Evolutionary conservation across 2,113 vertebrate species (phyloP), one percentile per base, ranked within the genome.

Genomic region (Mellivora capensis): DNA sequence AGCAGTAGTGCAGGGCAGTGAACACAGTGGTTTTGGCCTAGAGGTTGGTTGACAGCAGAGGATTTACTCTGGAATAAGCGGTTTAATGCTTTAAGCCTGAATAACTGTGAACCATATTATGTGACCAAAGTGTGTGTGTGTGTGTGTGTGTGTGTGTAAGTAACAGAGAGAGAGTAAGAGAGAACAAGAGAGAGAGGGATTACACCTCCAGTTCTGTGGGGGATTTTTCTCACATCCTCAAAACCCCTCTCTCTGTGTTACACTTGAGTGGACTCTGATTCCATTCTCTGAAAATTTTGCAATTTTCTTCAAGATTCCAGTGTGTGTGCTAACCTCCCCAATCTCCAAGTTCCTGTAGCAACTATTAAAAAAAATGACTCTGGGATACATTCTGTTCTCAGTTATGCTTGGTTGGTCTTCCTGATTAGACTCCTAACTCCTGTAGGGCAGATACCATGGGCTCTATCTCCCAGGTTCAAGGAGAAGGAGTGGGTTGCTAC

Each of bases 271-370:
- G 57, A 87, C 21, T 96, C 18, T 91, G 54, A 94, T 93, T 95
- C 49, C 0, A n/a, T 76, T 57, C 59, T 95, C 92, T 88, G 71
- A 94, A 93, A 90, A 69, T 83, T 69, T 69, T 57, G 17, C 79
- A 44, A 25, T 39, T 93, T 93, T 97, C 59, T 81, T 90, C 87
- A 96, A 80, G 18, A 97, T 88, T 94, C 29, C 44, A 72, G 42
- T 47, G 20, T 74, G 20, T 69, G 34, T 89, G 21, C 37, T 97
- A 21, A 93, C 76, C 23, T 86, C 44, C 6, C 57, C 34, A n/a
- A 67, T 94, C 57, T 94, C 85, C 57, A 83, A 62, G 74, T 95
- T 67, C 54, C 44, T 47, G 13, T 59, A 59, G 62, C 57, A 90
- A 76, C 31, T 90, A 71, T 25, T 85, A 64, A 83, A 91, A 89